A percentile compares a stretch with the other conserved stretches of the same genome.
These are phyloP conservation scores for Myanophis thanlyinensis DNA, from an alignment of 2,113 vertebrate genomes.

Conservation along the genomic window DNA sequence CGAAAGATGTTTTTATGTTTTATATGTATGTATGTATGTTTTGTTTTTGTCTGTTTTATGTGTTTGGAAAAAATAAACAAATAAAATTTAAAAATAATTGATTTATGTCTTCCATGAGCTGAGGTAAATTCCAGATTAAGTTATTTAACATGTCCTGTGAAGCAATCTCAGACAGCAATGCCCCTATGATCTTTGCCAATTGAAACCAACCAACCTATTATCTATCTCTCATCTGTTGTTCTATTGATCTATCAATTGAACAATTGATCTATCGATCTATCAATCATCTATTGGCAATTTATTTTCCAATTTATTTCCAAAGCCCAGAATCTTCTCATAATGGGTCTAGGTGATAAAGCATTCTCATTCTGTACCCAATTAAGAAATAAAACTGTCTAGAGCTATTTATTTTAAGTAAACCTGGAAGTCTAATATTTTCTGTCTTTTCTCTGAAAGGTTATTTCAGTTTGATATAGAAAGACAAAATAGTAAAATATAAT, in stretches of 20 bases:
- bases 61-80: too few relatives aligned
- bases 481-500: not conserved
- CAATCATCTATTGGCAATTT: not conserved
- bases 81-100: too few relatives aligned
- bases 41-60: too few relatives aligned
- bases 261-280: not conserved
- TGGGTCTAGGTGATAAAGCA: not conserved
- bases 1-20: too few relatives aligned
- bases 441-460: slow-evolving; percentile 6
- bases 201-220: not conserved
- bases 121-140: not conserved
- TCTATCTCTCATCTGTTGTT: not conserved
- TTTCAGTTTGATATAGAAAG: not conserved
- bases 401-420: not conserved
- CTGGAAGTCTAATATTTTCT: not conserved
- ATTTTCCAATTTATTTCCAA: not conserved
- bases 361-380: not conserved
- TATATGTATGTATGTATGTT: too few relatives aligned
- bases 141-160: not conserved
- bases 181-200: not conserved
- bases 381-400: not conserved
- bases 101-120: not conserved
- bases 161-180: not conserved
- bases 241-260: not conserved
- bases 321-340: not conserved